Evolutionary conservation across 2,888 invertebrate species (phyloP).

Genomic region (Andrena minutula): DNA sequence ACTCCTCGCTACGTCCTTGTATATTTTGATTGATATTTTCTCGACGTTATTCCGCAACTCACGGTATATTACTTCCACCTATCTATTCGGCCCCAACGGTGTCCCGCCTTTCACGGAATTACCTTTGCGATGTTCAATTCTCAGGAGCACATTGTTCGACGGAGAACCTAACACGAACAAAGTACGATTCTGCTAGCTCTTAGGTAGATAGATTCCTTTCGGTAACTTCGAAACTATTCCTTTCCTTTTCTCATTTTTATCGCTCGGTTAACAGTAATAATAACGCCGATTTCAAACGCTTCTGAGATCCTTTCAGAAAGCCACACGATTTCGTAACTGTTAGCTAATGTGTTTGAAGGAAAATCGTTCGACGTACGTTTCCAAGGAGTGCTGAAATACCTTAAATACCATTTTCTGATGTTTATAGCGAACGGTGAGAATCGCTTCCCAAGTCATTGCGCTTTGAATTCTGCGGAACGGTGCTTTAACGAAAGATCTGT

Average conservation of each 20-base stretch:
- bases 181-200: too few relatives aligned
- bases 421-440: background rate
- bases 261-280: background rate
- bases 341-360: slow-evolving; percentile 10
- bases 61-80: background rate
- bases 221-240: background rate
- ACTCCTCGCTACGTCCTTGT: background rate
- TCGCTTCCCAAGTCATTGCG: slow-evolving; percentile 46
- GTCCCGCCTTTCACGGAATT: background rate
- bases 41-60: slow-evolving; percentile 2
- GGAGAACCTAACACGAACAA: background rate
- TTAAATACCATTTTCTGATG: slow-evolving; percentile 9
- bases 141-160: background rate
- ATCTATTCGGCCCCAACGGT: background rate
- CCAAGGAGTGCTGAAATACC: slow-evolving; percentile 46
- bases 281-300: slow-evolving; percentile 10
- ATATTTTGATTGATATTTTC: slow-evolving; percentile 44
- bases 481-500: slow-evolving; percentile 50
- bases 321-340: slow-evolving; percentile 24
- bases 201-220: too few relatives aligned
- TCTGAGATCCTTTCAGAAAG: background rate
- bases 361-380: slow-evolving; percentile 14
- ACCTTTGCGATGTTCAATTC: background rate
- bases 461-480: slow-evolving; percentile 43
- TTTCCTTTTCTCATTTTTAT: background rate